These are phyloP conservation scores for Sebastes cheni DNA, from an alignment of 2,797 vertebrate genomes.

Conservation along the genomic window DNA sequence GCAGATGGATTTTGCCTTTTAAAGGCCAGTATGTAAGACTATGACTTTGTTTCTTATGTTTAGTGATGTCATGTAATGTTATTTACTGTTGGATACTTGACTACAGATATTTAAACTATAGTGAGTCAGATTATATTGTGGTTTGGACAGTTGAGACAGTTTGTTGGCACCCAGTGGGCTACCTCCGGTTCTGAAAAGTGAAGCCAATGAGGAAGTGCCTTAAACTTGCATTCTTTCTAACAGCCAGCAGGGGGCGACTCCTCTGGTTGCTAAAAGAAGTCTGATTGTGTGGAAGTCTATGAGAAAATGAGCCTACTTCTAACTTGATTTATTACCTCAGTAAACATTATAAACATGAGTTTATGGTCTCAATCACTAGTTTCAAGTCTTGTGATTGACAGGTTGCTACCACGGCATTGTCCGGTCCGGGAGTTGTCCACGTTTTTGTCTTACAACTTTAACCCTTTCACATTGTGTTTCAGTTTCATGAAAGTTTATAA, in stretches of 20 bases:
- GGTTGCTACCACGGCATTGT: rapidly evolving
- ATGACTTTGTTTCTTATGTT: background rate
- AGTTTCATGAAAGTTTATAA: no score
- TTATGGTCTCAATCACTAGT: no score
- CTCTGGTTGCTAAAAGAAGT: no score
- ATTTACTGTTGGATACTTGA: background rate
- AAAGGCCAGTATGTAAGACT: background rate
- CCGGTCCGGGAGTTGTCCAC: no score
- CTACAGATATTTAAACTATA: background rate
- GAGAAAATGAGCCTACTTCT: no score
- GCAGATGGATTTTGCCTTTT: background rate
- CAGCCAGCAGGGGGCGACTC: no score
- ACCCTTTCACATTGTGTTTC: no score
- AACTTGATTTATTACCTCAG: no score
- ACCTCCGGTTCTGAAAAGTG: background rate
- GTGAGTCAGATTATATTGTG: background rate
- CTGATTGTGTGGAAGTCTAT: rapidly evolving
- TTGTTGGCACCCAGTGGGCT: rapidly evolving
- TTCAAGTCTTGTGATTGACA: no score
- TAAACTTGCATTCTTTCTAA: no score
- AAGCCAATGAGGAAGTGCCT: background rate
- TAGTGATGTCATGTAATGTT: background rate
- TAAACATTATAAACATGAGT: no score
- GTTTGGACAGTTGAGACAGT: background rate
- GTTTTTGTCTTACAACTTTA: rapidly evolving